These are phyloP conservation scores for Ataeniobius toweri DNA, from an alignment of 2,797 vertebrate genomes.

Conservation along the genomic window DNA sequence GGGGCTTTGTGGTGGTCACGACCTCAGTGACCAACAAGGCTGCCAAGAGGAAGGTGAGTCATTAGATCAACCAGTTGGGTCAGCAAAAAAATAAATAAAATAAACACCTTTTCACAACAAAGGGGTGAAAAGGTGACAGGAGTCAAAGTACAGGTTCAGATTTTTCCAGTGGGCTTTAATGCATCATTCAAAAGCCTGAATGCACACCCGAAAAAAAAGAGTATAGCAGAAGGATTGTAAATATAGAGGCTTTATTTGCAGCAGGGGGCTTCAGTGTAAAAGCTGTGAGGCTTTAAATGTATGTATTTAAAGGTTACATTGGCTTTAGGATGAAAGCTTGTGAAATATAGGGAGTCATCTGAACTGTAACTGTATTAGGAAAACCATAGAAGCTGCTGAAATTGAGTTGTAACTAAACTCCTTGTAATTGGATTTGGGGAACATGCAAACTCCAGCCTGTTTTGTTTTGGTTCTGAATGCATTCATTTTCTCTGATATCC, in stretches of 20 bases:
- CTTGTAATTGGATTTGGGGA: background rate
- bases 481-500: background rate
- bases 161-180: constrained; percentile 8
- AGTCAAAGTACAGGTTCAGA: constrained; percentile 4
- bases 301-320: background rate
- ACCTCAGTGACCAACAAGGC: constrained; percentile 68
- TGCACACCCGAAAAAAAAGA: background rate
- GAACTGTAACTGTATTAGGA: background rate
- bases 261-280: background rate
- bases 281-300: background rate
- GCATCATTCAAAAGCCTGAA: background rate
- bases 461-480: background rate
- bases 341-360: background rate
- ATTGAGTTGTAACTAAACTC: background rate
- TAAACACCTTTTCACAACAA: constrained; percentile 17
- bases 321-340: background rate
- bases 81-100: constrained; percentile 17
- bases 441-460: background rate
- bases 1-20: constrained; percentile 70
- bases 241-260: too few relatives aligned
- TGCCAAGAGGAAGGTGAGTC: constrained; percentile 79
- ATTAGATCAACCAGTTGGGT: constrained; percentile 44
- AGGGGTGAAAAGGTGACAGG: constrained; percentile 33
- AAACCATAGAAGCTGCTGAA: background rate
- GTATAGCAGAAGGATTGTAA: background rate